These are phyloP conservation scores for Papilio machaon DNA, from an alignment of 1,140 invertebrate species.

Conservation along the genomic window DNA sequence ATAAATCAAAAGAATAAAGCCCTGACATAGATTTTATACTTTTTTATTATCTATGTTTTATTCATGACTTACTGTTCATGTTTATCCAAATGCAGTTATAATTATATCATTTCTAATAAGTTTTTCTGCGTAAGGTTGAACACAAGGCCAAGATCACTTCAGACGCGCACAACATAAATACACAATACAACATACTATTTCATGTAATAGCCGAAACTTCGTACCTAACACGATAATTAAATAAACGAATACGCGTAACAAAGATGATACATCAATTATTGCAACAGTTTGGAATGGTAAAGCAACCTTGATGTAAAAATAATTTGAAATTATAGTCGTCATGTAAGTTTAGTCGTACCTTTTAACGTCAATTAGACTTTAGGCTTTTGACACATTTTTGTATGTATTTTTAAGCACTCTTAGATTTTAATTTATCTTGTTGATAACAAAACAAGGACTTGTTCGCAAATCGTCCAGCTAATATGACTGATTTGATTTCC, in stretches of 20 bases:
- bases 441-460: conserved; percentile 38
- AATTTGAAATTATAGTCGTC: conserved; percentile 48
- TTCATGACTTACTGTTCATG: conserved; percentile 30
- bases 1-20: not conserved
- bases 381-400: conserved; percentile 41
- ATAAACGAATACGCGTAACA: conserved; percentile 68
- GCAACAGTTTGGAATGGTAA: conserved; percentile 56
- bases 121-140: conserved; percentile 53
- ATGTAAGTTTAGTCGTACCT: conserved; percentile 22
- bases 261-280: conserved; percentile 62
- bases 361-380: conserved; percentile 22
- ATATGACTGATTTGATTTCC: conserved; percentile 46
- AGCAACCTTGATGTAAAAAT: conserved; percentile 72
- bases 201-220: conserved; percentile 54
- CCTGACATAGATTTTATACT: conserved; percentile 35
- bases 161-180: conserved; percentile 48
- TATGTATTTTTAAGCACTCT: conserved; percentile 2
- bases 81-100: not conserved
- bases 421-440: conserved; percentile 22
- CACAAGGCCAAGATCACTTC: conserved; percentile 64
- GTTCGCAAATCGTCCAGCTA: conserved; percentile 44
- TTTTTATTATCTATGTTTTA: conserved; percentile 71
- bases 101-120: conserved; percentile 42
- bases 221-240: conserved; percentile 67
- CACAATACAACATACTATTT: conserved; percentile 41